These are phyloP conservation scores for Anser cygnoides DNA, from an alignment of 2,113 vertebrate species.

Conservation along the genomic window DNA sequence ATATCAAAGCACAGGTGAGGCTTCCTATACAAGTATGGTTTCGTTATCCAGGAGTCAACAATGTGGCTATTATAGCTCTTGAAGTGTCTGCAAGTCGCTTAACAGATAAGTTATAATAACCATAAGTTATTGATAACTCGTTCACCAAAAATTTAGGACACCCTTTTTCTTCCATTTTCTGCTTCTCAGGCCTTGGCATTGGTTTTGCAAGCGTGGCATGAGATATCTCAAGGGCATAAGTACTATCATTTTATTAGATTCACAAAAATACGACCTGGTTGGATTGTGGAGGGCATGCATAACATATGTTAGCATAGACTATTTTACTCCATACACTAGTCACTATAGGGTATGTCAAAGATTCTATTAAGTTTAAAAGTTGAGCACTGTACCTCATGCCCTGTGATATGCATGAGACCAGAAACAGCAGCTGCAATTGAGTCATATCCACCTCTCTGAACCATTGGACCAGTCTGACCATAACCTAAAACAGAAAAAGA, in stretches of 20 bases:
- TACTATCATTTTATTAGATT: neutral
- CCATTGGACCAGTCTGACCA: conserved; percentile 90
- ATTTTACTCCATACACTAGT: neutral
- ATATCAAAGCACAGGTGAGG: neutral
- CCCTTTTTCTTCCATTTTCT: neutral
- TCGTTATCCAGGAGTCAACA: neutral
- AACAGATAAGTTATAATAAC: neutral
- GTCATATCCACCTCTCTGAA: conserved; percentile 89
- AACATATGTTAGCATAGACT: neutral
- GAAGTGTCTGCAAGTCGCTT: neutral
- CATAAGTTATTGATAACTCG: neutral
- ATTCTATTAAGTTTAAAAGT: neutral
- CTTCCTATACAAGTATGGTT: neutral
- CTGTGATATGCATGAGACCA: conserved; percentile 95
- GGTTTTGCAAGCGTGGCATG: neutral
- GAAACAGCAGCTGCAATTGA: conserved; percentile 90
- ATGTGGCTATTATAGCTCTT: neutral
- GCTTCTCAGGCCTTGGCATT: neutral
- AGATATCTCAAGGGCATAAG: neutral
- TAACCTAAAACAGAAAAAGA: conserved; percentile 81
- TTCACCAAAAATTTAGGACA: neutral
- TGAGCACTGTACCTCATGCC: conserved; percentile 84
- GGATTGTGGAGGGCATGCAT: neutral
- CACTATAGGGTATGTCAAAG: neutral
- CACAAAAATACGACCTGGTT: neutral